A percentile compares a stretch with the other conserved stretches of the same genome.
These are phyloP conservation scores for Pachyramphus minor DNA, from an alignment of 2,113 vertebrate genomes.

Conservation along the genomic window DNA sequence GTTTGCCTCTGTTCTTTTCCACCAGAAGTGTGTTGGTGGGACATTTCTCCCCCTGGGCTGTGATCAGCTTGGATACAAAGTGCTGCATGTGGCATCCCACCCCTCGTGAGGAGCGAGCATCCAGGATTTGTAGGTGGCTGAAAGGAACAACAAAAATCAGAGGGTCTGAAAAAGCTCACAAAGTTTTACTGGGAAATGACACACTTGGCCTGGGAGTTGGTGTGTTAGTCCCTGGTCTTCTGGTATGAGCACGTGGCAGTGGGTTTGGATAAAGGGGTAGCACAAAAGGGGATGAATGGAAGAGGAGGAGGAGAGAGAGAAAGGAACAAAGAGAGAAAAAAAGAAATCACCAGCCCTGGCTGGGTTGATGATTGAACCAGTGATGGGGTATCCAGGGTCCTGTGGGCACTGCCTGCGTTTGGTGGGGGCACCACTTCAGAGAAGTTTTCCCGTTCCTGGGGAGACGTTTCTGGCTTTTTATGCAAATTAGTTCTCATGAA, in stretches of 20 bases:
- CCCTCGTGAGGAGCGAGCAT: background rate
- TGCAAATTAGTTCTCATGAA: background rate
- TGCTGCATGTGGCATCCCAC: background rate
- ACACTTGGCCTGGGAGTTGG: background rate
- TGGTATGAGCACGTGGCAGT: background rate
- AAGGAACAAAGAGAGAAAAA: background rate
- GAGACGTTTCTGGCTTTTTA: background rate
- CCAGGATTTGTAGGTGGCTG: background rate
- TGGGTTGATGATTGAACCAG: background rate
- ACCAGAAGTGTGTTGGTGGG: accelerated
- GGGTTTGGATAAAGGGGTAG: background rate
- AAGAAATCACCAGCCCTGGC: too few species aligned
- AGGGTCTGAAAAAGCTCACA: background rate
- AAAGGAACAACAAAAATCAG: too few species aligned
- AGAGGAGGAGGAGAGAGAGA: background rate
- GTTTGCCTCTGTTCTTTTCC: too few species aligned
- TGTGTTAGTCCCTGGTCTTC: too few species aligned
- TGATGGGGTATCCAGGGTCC: background rate
- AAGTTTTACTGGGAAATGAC: accelerated
- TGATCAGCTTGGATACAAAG: accelerated
- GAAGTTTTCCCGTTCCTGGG: background rate
- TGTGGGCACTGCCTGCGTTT: background rate
- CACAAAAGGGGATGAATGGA: background rate
- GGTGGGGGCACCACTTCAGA: background rate
- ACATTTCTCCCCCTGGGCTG: accelerated